These are phyloP conservation scores for Eleutherodactylus coqui DNA, from an alignment of 2,797 vertebrate genomes.

Conservation along the genomic window DNA sequence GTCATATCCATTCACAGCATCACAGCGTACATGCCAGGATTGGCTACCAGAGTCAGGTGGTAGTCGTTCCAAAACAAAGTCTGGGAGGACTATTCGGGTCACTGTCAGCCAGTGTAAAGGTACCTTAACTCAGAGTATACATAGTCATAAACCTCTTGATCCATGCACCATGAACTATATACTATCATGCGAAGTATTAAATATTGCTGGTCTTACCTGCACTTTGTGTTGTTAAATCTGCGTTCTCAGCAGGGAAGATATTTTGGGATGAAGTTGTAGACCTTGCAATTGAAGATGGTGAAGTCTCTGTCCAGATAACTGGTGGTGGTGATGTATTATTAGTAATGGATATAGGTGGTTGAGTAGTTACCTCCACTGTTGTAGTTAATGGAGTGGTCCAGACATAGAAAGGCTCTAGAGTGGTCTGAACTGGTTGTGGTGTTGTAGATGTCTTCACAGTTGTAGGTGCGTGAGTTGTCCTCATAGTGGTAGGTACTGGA, in stretches of 20 bases:
- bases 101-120: too few relatives aligned
- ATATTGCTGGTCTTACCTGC: slow-evolving; percentile 9
- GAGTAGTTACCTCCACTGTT: not conserved
- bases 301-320: not conserved
- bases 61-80: too few relatives aligned
- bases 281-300: not conserved
- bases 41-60: too few relatives aligned
- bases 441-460: not conserved
- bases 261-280: not conserved
- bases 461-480: not conserved
- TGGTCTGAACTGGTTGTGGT: not conserved
- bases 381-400: not conserved
- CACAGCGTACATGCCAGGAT: too few relatives aligned
- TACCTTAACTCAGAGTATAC: too few relatives aligned
- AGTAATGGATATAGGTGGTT: not conserved
- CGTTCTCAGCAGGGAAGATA: not conserved
- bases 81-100: too few relatives aligned
- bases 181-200: not conserved
- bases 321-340: not conserved
- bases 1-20: too few relatives aligned
- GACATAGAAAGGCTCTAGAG: not conserved
- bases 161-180: not conserved
- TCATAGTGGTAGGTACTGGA: not conserved
- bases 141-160: not conserved
- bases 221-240: not conserved